These are phyloP conservation scores for Phyllotreta striolata DNA, from an alignment of 2,888 invertebrate species.

Conservation along the genomic window DNA sequence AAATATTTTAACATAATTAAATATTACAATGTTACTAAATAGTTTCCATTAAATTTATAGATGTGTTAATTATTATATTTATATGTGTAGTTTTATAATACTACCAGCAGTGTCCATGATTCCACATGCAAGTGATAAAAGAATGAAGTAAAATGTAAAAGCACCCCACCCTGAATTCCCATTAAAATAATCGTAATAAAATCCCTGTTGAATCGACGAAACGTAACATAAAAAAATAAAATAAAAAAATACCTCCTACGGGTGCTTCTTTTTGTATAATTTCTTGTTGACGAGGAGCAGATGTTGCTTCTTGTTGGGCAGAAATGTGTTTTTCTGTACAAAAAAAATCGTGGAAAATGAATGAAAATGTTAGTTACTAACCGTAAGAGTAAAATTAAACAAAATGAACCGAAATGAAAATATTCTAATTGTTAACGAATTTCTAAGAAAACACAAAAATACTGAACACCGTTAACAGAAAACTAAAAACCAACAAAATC, in stretches of 20 bases:
- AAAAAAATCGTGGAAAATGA: conserved; percentile 40
- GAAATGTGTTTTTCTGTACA: conserved; percentile 48
- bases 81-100: no score
- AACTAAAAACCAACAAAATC: not conserved
- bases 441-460: not conserved
- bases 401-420: conserved; percentile 10
- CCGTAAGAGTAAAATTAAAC: not conserved
- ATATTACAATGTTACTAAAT: not conserved
- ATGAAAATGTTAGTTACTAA: conserved; percentile 33
- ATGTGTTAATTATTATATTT: not conserved
- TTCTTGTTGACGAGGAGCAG: conserved; percentile 47
- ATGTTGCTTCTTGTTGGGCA: conserved; percentile 44
- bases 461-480: conserved; percentile 3
- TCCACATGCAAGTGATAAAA: no score
- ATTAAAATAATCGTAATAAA: not conserved
- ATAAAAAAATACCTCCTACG: conserved; percentile 48
- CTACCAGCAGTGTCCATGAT: no score
- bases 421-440: not conserved
- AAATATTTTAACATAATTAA: conserved; percentile 14
- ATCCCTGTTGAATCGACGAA: not conserved
- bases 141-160: no score
- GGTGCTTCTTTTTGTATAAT: conserved; percentile 45
- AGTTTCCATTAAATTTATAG: not conserved
- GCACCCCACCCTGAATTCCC: no score
- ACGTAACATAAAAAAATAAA: conserved; percentile 30